Conservation (phyloP, 2,888 invertebrate genomes). For the Chymomyza caudatula region DNA sequence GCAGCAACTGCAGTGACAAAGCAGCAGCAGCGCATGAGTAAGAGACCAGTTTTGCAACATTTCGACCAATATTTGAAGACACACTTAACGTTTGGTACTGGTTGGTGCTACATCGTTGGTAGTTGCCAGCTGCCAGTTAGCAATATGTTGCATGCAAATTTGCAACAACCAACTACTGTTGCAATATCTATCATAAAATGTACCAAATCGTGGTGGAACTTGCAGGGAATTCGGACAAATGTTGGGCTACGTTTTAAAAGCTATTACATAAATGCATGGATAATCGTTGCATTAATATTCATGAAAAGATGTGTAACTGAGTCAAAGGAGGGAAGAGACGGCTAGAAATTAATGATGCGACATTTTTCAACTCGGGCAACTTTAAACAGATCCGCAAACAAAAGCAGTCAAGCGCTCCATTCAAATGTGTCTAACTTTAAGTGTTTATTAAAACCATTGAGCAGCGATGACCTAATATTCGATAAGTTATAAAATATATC, state of each 20-base stretch:
- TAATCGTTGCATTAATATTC: background rate
- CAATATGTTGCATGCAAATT: conserved; percentile 33
- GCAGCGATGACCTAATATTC: background rate
- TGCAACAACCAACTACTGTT: background rate
- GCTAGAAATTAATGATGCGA: background rate
- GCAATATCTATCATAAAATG: background rate
- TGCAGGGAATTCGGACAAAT: too few relatives aligned
- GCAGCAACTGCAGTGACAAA: background rate
- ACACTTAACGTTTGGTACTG: too few relatives aligned
- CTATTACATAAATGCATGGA: background rate
- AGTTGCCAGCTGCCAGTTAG: conserved; percentile 3
- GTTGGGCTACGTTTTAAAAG: background rate
- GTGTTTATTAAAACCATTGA: background rate
- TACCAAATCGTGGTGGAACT: background rate
- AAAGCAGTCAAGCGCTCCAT: background rate
- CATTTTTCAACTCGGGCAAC: background rate
- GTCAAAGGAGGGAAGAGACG: background rate
- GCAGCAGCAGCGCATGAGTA: background rate
- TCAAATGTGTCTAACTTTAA: too few relatives aligned
- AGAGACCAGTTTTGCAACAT: conserved; percentile 58
- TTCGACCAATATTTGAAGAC: conserved; percentile 18
- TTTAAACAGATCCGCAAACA: background rate
- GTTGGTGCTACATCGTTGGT: background rate
- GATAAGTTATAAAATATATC: background rate
- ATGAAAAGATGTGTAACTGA: background rate